These are phyloP conservation scores for Austrolebias charrua DNA, from an alignment of 2,797 vertebrate genomes.

Conservation along the genomic window DNA sequence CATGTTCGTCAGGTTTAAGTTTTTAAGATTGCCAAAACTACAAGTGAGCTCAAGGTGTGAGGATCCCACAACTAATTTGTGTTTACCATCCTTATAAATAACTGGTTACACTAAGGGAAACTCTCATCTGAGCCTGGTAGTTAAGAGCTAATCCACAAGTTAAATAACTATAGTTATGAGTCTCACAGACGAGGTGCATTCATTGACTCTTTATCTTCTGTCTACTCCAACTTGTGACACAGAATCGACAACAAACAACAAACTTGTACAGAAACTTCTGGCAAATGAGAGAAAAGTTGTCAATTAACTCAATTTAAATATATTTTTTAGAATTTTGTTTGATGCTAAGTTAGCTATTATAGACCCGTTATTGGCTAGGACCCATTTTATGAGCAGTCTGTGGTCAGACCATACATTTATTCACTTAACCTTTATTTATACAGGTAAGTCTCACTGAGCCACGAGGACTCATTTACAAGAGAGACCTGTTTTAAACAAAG, in stretches of 20 bases:
- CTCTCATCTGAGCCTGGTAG: conserved; percentile 37
- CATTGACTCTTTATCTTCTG: conserved; percentile 9
- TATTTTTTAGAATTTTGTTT: too few relatives aligned
- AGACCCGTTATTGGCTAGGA: neutral
- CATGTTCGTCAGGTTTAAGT: neutral
- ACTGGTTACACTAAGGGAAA: conserved; percentile 46
- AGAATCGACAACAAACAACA: conserved; percentile 3
- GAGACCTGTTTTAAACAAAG: too few relatives aligned
- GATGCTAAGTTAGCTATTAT: too few relatives aligned
- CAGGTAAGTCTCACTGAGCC: too few relatives aligned
- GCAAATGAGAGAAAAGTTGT: too few relatives aligned
- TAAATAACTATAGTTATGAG: conserved; percentile 57
- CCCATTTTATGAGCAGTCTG: conserved; percentile 2
- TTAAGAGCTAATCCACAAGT: conserved; percentile 63
- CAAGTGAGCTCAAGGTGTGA: conserved; percentile 27
- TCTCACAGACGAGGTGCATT: conserved; percentile 10
- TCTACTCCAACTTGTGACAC: neutral
- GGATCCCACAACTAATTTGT: conserved; percentile 48
- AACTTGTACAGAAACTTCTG: neutral
- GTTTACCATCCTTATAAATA: conserved; percentile 66
- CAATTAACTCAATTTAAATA: too few relatives aligned
- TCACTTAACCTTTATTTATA: too few relatives aligned
- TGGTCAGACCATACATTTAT: too few relatives aligned
- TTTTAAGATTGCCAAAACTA: conserved; percentile 17
- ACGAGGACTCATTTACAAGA: too few relatives aligned